phyloP scores from a whole-genome alignment of 2,113 vertebrate species.

The Archilochus colubris region DNA sequence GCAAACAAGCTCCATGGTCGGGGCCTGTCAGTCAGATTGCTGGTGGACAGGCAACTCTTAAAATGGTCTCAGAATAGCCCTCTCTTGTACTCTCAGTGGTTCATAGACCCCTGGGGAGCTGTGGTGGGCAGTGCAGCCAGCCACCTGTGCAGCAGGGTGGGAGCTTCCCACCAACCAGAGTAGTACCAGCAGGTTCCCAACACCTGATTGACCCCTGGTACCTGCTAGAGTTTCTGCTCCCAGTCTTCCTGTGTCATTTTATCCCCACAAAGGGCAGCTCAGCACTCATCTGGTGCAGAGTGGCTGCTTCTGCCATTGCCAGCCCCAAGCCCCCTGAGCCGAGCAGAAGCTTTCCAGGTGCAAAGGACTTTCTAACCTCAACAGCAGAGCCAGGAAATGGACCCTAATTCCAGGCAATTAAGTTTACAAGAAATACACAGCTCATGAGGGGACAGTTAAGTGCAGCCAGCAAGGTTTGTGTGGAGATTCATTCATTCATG shows the following conservation, averaged over 20 bases:
- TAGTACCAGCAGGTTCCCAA: not conserved
- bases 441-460: not conserved
- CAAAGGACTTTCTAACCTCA: not conserved
- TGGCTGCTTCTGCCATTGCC: fast-evolving
- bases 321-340: not conserved
- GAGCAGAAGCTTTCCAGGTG: not conserved
- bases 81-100: not conserved
- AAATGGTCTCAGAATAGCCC: not conserved
- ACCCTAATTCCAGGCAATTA: constrained; percentile 53
- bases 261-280: not conserved
- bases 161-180: constrained; percentile 64
- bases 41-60: not conserved
- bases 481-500: not conserved
- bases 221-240: not conserved
- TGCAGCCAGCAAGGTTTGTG: not conserved
- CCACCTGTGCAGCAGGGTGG: not conserved
- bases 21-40: not conserved
- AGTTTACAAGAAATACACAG: constrained; percentile 55
- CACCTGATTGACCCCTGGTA: not conserved
- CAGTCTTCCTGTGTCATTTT: not conserved
- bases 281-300: not conserved
- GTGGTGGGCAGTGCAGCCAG: not conserved
- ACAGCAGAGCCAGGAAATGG: constrained; percentile 33
- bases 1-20: not conserved
- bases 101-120: not conserved